phyloP scores from a whole-genome alignment of 2,888 invertebrate genomes.

The Agriopis marginaria region DNA sequence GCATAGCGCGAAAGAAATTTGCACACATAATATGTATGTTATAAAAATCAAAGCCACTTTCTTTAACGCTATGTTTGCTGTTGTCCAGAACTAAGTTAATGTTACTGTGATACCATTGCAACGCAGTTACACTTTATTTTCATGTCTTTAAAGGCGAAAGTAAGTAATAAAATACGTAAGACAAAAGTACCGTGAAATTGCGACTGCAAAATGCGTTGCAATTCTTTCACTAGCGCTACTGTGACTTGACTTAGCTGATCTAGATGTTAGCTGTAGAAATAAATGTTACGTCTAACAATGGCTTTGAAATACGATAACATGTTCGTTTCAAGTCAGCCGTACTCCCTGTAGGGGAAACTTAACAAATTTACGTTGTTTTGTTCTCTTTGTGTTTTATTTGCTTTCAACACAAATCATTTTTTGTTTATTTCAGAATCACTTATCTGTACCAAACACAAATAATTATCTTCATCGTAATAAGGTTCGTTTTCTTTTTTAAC shows the following conservation, averaged over 20 bases:
- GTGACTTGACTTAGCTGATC: neutral
- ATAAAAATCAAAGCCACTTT: neutral
- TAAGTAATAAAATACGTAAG: neutral
- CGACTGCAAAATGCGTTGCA: constrained; percentile 1
- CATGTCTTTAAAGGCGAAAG: constrained; percentile 2
- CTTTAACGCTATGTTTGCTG: neutral
- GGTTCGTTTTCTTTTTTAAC: constrained; percentile 88
- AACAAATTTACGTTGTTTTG: constrained; percentile 72
- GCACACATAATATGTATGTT: neutral
- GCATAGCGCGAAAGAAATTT: neutral
- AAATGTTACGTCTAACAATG: constrained; percentile 51
- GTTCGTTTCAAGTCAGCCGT: constrained; percentile 45
- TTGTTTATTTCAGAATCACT: constrained; percentile 94
- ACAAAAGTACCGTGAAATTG: neutral
- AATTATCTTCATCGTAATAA: constrained; percentile 93
- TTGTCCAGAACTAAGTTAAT: neutral
- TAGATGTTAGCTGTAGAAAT: constrained; percentile 32
- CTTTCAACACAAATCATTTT: constrained; percentile 84
- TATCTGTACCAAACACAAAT: constrained; percentile 95
- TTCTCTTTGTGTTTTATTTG: constrained; percentile 85
- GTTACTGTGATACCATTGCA: constrained; percentile 9
- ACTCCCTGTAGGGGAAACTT: constrained; percentile 45
- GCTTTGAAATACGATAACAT: constrained; percentile 50
- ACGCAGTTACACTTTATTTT: neutral
- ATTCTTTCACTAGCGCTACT: constrained; percentile 13